Evolutionary conservation across 2,888 invertebrate genomes (phyloP).

Genomic region (Mactromeris polynyma): DNA sequence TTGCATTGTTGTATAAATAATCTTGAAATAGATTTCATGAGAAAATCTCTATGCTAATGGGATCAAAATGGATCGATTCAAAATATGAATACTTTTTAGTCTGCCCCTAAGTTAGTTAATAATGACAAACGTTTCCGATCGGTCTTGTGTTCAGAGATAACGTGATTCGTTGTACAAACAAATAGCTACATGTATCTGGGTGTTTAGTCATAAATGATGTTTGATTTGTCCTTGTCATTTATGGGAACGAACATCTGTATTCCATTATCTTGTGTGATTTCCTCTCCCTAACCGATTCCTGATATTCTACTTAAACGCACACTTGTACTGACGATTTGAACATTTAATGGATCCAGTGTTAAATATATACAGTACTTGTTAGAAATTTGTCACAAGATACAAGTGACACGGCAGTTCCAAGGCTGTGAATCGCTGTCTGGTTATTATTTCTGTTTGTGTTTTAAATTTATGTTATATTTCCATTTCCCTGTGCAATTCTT

Average conservation of each 20-base stretch:
- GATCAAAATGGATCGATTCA: neutral
- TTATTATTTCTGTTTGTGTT: no score
- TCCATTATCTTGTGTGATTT: neutral
- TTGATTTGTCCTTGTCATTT: neutral
- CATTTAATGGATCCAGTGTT: no score
- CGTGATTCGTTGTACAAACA: neutral
- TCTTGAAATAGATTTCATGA: no score
- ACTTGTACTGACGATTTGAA: neutral
- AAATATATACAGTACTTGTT: no score
- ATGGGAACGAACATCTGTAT: constrained; percentile 14
- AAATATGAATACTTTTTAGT: neutral
- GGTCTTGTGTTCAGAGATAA: neutral
- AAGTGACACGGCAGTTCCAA: no score
- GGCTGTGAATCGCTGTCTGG: no score
- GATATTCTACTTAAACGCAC: neutral
- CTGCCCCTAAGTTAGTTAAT: neutral
- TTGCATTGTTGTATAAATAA: no score
- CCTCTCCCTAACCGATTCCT: neutral
- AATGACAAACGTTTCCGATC: neutral
- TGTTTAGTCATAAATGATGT: neutral
- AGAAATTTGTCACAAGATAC: no score
- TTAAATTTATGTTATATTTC: no score
- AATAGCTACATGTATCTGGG: neutral
- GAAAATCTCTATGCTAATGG: neutral
- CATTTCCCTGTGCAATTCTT: no score